Base-by-base conservation (phyloP, 1,140 invertebrate species). In the Micrasema longulum region DNA sequence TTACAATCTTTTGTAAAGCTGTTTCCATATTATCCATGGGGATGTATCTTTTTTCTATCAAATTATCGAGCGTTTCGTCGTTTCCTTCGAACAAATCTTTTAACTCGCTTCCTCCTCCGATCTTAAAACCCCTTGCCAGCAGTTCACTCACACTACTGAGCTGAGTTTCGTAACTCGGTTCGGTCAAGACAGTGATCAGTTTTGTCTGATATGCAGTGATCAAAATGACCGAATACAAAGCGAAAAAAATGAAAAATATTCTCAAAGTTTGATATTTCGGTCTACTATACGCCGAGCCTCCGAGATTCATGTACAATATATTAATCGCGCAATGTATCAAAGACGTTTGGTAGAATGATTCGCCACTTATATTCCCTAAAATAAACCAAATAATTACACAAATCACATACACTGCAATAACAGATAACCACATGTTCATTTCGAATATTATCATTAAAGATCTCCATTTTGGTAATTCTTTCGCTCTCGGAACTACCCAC, bases 151-250 rank as follows among this genome's bases (percentile, higher is more conserved):
- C 71, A 0, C 79, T 80, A 35, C 84, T 77, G 11, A 88, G 81
- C 76, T 88, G 86, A 64, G 83, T 77, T 41, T 86, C 77, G 36
- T 77, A 81, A n/a, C 80, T 79, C 0, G 86, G 84, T 70, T 85
- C 79, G 41, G 83, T 85, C 20, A 88, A 81, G 0, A 87, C 84
- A 22, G 78, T 77, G 12, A 88, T 87, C 53, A 88, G 76, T 76
- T 87, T 86, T 0, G 86, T 86, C 36, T 86, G 82, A 73, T 87
- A 88, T 0, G 81, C 82, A 4, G 84, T 83, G 20, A 84, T 76
- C 66, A 87, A 77, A 43, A 87, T 80, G 4, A 87, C 75, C n/a
- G 80, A 81, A 48, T 88, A 87, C 0, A 87, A 26, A 7, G 83
- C 82, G 1, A 87, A 73, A 22, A 79, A 80, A 12, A 85, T 69